Conservation (phyloP, 92 coral and sea anemone genomes). For the Phenganax subtilis region DNA sequence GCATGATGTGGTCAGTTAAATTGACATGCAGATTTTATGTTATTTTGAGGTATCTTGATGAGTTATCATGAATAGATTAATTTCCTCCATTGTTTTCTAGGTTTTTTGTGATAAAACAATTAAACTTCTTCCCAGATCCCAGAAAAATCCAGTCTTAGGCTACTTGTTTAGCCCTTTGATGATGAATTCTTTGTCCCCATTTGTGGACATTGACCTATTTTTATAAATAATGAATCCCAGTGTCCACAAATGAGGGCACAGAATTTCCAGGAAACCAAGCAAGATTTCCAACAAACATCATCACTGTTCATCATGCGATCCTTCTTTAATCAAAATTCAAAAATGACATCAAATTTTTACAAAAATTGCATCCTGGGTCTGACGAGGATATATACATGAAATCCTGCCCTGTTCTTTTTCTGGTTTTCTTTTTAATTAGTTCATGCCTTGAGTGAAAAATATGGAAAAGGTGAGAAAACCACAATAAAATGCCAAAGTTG, state of each 20-base stretch:
- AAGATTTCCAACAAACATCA: neutral
- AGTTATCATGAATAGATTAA: too few species aligned
- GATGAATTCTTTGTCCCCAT: neutral
- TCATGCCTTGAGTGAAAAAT: neutral
- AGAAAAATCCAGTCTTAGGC: neutral
- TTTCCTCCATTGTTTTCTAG: neutral
- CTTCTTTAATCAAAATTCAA: too few species aligned
- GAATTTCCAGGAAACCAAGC: neutral
- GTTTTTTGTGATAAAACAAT: neutral
- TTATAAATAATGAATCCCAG: neutral
- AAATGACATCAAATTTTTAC: too few species aligned
- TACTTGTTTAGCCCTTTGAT: neutral
- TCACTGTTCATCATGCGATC: too few species aligned
- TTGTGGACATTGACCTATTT: neutral
- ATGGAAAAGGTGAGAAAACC: constrained; percentile 3
- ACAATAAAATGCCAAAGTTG: constrained; percentile 7
- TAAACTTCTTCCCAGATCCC: neutral
- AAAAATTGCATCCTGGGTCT: too few species aligned
- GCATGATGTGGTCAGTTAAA: neutral
- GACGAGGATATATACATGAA: neutral
- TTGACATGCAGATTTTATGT: neutral
- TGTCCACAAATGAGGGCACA: constrained; percentile 14
- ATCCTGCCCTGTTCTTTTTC: neutral
- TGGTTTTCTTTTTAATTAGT: constrained; percentile 1
- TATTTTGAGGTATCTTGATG: neutral